Percentiles rank a stretch among this genome's conserved stretches.
Evolutionary conservation across 2,113 vertebrate species (phyloP).

Genomic region (Paramormyrops kingsleyae): DNA sequence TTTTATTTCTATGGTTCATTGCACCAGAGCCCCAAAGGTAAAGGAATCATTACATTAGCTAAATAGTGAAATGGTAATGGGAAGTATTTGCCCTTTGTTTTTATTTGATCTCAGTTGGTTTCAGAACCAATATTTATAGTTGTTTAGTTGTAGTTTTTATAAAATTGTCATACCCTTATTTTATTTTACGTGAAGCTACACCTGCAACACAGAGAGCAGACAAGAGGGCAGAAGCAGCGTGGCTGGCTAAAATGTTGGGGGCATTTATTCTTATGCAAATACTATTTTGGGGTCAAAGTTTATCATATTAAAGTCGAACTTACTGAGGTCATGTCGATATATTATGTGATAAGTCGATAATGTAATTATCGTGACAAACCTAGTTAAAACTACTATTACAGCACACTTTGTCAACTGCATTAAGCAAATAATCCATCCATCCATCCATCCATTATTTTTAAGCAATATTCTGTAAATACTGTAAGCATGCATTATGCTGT

Average conservation of each 20-base stretch:
- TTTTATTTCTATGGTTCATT: background rate
- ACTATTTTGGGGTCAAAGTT: background rate
- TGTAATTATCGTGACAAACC: background rate
- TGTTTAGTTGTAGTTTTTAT: background rate
- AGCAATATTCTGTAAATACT: background rate
- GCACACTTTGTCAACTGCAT: background rate
- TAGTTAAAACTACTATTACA: background rate
- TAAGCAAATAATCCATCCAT: background rate
- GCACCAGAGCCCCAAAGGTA: background rate
- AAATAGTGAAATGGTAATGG: background rate
- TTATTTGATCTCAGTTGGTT: background rate
- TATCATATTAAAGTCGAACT: too few relatives aligned
- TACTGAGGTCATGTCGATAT: too few relatives aligned
- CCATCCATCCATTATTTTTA: background rate
- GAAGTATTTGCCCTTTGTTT: background rate
- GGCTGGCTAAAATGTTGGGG: background rate
- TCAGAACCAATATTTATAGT: background rate
- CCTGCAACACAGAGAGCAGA: background rate
- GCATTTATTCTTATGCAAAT: background rate
- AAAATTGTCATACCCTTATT: background rate
- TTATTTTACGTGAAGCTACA: background rate
- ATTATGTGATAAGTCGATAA: background rate
- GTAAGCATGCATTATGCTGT: background rate
- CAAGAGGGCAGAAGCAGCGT: background rate
- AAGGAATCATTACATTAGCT: background rate